Base-by-base conservation (phyloP, 2,888 invertebrate species). In the Dicyrtomina minuta region DNA sequence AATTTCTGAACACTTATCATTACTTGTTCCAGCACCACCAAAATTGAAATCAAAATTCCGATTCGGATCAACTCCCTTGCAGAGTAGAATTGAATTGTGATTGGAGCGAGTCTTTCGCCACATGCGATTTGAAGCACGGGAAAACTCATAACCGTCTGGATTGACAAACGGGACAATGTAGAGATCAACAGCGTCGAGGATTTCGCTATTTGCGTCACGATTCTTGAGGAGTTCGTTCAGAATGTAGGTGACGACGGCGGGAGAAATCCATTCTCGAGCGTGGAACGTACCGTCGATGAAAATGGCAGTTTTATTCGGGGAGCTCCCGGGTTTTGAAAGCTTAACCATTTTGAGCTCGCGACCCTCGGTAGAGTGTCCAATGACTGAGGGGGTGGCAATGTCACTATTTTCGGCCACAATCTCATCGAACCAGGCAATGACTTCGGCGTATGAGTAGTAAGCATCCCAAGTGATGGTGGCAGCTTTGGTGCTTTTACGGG, bases 21-120 rank as follows among this genome's bases (percentile, higher is more conserved):
- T 12, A 22, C 56, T 56, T 4, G 66, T 58, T 1, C 66, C 66
- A 2, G 56, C 8, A 2, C 56, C 66, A 8, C 66, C 66, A 44
- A 66, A 66, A n/a, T 66, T 56, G 33, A 58, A 56, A 26, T 66
- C 66, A n/a, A 66, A 66, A 33, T 66, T 66, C 8, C 56, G 13
- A 58, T 66, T 66, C 1, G 66, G 58, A 27, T 66, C 66, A 2
- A 66, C 66, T 0, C 66, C 66, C n/a, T n/a, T n/a, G n/a, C n/a
- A n/a, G n/a, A n/a, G n/a, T n/a, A n/a, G n/a, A n/a, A n/a, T n/a
- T n/a, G n/a, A n/a, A n/a, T n/a, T n/a, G n/a, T n/a, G n/a, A n/a
- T n/a, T n/a, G 1, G 85, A 84, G 27, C 91, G 85, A 0, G 91
- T 91, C 82, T 92, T 92, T 74, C 88, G 85, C 91, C 91, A 92